A percentile compares a stretch with the other conserved stretches of the same genome.
phyloP scores from a whole-genome alignment of 2,888 invertebrate species.

The Resseliella maxima region DNA sequence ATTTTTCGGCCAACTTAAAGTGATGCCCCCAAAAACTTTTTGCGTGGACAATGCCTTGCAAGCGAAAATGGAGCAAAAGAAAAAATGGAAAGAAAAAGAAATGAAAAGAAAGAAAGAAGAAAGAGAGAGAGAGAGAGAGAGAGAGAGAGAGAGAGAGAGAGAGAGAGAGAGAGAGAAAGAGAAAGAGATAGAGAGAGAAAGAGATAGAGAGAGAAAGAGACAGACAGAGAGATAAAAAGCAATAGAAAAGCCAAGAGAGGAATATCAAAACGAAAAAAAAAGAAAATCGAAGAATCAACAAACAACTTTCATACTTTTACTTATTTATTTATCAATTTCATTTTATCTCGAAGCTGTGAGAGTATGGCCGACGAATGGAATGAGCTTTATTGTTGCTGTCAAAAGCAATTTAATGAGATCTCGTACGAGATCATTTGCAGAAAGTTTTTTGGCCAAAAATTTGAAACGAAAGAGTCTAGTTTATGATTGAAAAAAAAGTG shows the following conservation, averaged over 20 bases:
- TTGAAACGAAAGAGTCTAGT: conserved; percentile 48
- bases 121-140: too few species aligned
- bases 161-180: too few species aligned
- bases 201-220: too few species aligned
- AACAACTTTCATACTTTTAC: conserved; percentile 3
- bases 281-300: neutral
- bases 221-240: too few species aligned
- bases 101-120: too few species aligned
- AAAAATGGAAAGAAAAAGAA: too few species aligned
- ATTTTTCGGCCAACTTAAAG: neutral
- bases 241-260: too few species aligned
- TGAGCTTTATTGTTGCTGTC: conserved; percentile 7
- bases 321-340: conserved; percentile 27
- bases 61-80: neutral
- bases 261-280: neutral
- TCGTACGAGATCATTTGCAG: neutral
- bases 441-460: neutral
- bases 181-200: too few species aligned
- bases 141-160: too few species aligned
- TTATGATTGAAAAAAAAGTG: conserved; percentile 33
- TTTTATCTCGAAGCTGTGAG: neutral
- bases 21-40: conserved; percentile 20
- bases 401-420: conserved; percentile 43
- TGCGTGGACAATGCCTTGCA: neutral
- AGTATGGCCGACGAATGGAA: neutral